phyloP scores from a whole-genome alignment of 2,113 vertebrate genomes.

The Shinisaurus crocodilurus region DNA sequence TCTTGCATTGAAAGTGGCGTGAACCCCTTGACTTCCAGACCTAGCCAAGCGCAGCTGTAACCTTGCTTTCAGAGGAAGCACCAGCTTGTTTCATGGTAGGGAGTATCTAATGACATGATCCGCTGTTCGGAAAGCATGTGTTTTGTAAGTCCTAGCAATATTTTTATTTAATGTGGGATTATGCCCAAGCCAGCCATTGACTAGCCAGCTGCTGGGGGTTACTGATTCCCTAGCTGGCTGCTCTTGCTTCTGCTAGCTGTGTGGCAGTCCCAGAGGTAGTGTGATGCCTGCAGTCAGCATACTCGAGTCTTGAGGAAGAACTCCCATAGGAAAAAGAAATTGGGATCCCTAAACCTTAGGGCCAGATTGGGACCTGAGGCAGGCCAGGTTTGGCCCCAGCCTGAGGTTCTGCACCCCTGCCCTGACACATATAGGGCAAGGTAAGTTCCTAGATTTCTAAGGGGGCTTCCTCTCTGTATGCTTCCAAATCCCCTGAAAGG shows the following conservation, averaged over 20 bases:
- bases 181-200: background rate
- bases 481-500: background rate
- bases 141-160: background rate
- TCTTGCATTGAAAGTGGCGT: background rate
- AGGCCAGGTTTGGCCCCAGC: too few species aligned
- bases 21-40: background rate
- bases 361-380: too few species aligned
- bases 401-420: background rate
- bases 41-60: background rate
- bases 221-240: background rate
- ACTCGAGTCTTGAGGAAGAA: too few species aligned
- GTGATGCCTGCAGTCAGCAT: background rate
- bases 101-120: background rate
- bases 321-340: background rate
- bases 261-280: background rate
- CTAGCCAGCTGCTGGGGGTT: background rate
- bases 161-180: background rate
- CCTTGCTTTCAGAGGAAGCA: background rate
- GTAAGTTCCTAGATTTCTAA: background rate
- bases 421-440: too few species aligned
- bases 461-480: too few species aligned
- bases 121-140: background rate
- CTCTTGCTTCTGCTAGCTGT: background rate
- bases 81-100: constrained; percentile 8
- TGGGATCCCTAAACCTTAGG: too few species aligned